A percentile compares a stretch with the other conserved stretches of the same genome.
Evolutionary conservation across 2,113 vertebrate species (phyloP).

Genomic region (Callipepla californica): DNA sequence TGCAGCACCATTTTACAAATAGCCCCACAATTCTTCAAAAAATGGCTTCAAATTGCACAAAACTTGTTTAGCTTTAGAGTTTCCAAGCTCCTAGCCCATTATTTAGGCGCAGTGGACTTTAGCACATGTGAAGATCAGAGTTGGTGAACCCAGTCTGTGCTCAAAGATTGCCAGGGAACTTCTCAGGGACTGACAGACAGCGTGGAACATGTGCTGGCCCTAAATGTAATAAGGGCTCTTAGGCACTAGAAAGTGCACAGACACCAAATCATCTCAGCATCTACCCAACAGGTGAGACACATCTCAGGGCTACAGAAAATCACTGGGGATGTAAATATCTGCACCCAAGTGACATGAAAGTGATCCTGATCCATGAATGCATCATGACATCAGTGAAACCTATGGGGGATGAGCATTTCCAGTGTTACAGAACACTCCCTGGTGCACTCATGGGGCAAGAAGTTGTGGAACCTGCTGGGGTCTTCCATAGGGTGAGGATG

Average conservation of each 20-base stretch:
- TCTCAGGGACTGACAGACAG: fast-evolving
- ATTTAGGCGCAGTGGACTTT: neutral
- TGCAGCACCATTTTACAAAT: fast-evolving
- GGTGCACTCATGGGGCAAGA: neutral
- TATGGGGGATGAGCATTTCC: fast-evolving
- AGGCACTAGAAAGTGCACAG: neutral
- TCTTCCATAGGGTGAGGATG: fast-evolving
- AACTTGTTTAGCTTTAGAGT: neutral
- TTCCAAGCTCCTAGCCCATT: neutral
- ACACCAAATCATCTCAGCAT: neutral
- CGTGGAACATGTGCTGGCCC: fast-evolving
- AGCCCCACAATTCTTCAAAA: neutral
- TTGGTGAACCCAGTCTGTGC: fast-evolving
- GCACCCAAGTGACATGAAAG: fast-evolving
- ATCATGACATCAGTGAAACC: fast-evolving
- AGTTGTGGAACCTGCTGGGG: neutral
- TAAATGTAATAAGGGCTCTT: neutral
- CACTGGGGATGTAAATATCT: neutral
- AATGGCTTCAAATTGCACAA: neutral
- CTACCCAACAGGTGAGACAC: fast-evolving
- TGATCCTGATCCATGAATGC: fast-evolving
- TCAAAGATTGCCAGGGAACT: neutral
- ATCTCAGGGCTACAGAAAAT: neutral
- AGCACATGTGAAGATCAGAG: fast-evolving
- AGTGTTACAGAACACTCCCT: neutral